A percentile compares a stretch with the other conserved stretches of the same genome.
These are phyloP conservation scores for Chymomyza costata DNA, from an alignment of 1,140 invertebrate species.

Conservation along the genomic window DNA sequence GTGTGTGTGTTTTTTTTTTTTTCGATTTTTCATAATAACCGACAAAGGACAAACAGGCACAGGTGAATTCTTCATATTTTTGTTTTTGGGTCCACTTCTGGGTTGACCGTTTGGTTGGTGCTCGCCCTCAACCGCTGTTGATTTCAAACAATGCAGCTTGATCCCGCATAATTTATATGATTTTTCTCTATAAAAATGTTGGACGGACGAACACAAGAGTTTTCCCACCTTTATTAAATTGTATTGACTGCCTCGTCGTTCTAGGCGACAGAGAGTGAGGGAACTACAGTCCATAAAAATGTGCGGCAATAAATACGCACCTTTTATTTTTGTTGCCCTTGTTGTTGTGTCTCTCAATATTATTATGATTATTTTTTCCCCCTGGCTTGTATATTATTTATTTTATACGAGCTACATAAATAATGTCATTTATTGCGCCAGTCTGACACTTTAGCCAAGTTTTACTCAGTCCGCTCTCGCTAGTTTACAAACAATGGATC, in stretches of 20 bases:
- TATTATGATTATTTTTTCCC: neutral
- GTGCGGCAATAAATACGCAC: slow-evolving; percentile 56
- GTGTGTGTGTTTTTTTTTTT: too few species aligned
- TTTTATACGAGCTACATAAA: slow-evolving; percentile 66
- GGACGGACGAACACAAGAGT: slow-evolving; percentile 36
- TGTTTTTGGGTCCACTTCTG: slow-evolving; percentile 19
- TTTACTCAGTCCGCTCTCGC: neutral
- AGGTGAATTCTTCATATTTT: slow-evolving; percentile 46
- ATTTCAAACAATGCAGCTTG: slow-evolving; percentile 55
- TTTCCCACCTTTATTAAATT: slow-evolving; percentile 72
- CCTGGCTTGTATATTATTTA: slow-evolving; percentile 52
- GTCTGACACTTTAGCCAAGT: slow-evolving; percentile 9
- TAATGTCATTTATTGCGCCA: slow-evolving; percentile 53
- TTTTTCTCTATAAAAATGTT: slow-evolving; percentile 60
- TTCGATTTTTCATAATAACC: neutral
- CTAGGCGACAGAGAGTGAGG: slow-evolving; percentile 19
- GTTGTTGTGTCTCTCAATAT: neutral
- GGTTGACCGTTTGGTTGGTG: neutral
- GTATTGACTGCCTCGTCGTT: slow-evolving; percentile 29
- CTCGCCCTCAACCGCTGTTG: slow-evolving; percentile 19
- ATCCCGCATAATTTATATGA: slow-evolving; percentile 73
- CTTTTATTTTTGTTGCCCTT: slow-evolving; percentile 28
- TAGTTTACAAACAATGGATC: slow-evolving; percentile 5
- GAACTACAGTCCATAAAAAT: slow-evolving; percentile 41
- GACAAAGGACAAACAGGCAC: slow-evolving; percentile 44